Percentiles rank a stretch among this genome's conserved stretches.
Conservation (phyloP, 2,888 invertebrate genomes). For the Scotopteryx bipunctaria region DNA sequence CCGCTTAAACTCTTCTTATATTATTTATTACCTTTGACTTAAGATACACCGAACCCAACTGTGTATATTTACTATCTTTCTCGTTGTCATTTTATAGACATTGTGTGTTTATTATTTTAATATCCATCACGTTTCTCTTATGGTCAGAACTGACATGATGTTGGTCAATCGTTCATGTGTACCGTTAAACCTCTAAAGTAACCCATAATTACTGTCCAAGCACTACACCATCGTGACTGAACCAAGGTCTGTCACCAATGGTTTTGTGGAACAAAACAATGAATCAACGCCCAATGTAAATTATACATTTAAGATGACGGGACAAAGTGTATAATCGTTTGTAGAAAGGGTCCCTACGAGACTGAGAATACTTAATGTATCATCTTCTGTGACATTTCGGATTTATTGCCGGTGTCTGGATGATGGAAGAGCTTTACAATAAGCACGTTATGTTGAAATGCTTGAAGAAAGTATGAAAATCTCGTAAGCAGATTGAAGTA, state of each 20-base stretch:
- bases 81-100: too few relatives aligned
- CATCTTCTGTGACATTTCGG: conserved; percentile 74
- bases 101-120: too few relatives aligned
- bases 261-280: conserved; percentile 37
- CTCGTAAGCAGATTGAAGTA: conserved; percentile 29
- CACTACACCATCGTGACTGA: conserved; percentile 47
- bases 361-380: conserved; percentile 69
- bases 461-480: conserved; percentile 30
- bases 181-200: conserved; percentile 58
- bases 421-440: conserved; percentile 64
- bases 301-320: conserved; percentile 2
- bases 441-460: conserved; percentile 49
- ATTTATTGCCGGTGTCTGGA: conserved; percentile 70
- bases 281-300: conserved; percentile 20
- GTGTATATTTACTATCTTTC: too few relatives aligned
- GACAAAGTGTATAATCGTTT: conserved; percentile 5
- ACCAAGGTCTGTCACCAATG: conserved; percentile 45
- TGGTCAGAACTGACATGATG: not conserved
- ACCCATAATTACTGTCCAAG: conserved; percentile 52
- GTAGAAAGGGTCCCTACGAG: conserved; percentile 44
- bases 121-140: not conserved
- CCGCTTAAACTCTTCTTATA: too few relatives aligned
- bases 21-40: too few relatives aligned
- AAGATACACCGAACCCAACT: too few relatives aligned
- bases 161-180: conserved; percentile 16